These are phyloP conservation scores for Xenopus laevis DNA, from an alignment of 2,113 vertebrate genomes.

Conservation along the genomic window DNA sequence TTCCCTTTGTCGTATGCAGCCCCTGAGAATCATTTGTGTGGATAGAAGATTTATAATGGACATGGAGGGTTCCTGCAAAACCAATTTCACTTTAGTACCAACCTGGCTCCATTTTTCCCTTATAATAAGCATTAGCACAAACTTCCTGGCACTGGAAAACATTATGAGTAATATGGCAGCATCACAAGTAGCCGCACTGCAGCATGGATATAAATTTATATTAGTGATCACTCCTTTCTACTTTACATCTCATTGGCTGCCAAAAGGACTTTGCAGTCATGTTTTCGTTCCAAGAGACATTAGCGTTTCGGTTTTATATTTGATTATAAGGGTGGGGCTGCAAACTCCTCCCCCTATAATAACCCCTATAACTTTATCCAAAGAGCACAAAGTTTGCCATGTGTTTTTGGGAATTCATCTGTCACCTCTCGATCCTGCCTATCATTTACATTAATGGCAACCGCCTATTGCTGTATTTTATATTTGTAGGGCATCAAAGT, in stretches of 20 bases:
- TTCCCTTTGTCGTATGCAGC: background rate
- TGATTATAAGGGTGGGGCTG: too few relatives aligned
- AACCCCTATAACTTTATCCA: too few relatives aligned
- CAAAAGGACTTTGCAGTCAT: background rate
- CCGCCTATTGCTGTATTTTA: too few relatives aligned
- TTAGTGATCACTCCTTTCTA: background rate
- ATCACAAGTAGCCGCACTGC: background rate
- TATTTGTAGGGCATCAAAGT: too few relatives aligned
- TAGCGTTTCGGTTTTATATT: background rate
- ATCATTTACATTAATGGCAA: too few relatives aligned
- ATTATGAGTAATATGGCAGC: conserved; percentile 1
- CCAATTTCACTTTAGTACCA: background rate
- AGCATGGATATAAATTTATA: background rate
- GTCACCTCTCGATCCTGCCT: too few relatives aligned
- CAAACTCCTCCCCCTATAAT: too few relatives aligned
- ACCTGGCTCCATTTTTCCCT: background rate
- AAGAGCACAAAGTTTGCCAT: too few relatives aligned
- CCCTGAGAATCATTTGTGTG: background rate
- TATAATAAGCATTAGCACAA: conserved; percentile 4
- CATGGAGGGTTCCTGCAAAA: background rate
- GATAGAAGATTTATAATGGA: background rate
- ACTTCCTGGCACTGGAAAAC: background rate
- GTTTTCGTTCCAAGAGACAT: background rate
- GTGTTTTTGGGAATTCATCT: too few relatives aligned
- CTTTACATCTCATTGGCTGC: background rate